Percentiles rank a stretch among this genome's conserved stretches.
phyloP scores from a whole-genome alignment of 2,113 vertebrate genomes.

The Osmerus mordax region DNA sequence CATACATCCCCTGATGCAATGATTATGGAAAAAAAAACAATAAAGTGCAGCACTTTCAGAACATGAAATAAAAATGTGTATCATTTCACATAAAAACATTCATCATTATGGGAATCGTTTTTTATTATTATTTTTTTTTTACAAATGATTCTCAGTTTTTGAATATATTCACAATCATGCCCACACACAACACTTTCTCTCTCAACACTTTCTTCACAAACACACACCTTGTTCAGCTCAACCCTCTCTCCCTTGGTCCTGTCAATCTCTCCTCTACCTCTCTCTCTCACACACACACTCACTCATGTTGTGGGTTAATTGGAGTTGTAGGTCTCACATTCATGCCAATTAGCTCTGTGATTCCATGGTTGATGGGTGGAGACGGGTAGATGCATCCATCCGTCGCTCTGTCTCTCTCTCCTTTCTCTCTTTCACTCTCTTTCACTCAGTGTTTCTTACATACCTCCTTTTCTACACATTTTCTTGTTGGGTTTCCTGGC shows the following conservation, averaged over 20 bases:
- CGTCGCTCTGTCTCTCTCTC: conserved; percentile 57
- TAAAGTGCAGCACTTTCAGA: too few species aligned
- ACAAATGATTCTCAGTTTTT: not conserved
- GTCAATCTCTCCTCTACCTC: not conserved
- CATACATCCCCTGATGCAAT: too few species aligned
- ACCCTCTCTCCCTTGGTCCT: not conserved
- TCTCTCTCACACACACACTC: not conserved
- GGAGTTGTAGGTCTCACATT: conserved; percentile 61
- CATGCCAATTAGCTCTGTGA: conserved; percentile 67
- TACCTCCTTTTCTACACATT: conserved; percentile 99
- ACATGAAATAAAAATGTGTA: too few species aligned
- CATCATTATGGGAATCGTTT: not conserved
- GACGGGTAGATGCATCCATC: conserved; percentile 67
- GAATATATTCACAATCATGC: not conserved
- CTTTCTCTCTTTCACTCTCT: conserved; percentile 53
- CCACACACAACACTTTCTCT: not conserved
- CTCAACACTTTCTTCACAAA: not conserved
- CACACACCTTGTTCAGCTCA: not conserved
- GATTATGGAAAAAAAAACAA: too few species aligned
- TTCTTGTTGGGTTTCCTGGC: conserved; percentile 99
- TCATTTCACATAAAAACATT: too few species aligned
- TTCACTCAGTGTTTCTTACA: conserved; percentile 83
- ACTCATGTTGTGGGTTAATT: conserved; percentile 43
- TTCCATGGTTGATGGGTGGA: conserved; percentile 63
- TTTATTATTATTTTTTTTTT: not conserved